Conservation (phyloP, 2,797 vertebrate species). For the Thalassophryne amazonica region DNA sequence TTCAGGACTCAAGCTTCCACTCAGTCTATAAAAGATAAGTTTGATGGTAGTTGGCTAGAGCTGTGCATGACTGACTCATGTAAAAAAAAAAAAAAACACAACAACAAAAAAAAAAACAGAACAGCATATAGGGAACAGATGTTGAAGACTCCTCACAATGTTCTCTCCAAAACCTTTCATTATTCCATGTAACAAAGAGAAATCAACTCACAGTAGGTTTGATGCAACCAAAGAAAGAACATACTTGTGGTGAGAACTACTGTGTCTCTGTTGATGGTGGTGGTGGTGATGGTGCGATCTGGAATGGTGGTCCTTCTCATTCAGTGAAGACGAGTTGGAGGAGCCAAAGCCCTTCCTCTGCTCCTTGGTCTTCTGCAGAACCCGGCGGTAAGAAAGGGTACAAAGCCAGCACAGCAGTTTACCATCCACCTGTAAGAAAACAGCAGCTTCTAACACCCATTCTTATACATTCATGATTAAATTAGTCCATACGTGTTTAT, state of each 20-base stretch:
- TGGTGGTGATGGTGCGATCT: slow-evolving; percentile 91
- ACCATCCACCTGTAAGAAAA: slow-evolving; percentile 87
- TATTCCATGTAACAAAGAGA: neutral
- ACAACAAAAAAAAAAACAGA: no score
- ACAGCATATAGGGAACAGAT: no score
- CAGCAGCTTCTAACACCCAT: neutral
- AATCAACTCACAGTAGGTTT: no score
- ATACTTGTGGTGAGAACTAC: slow-evolving; percentile 93
- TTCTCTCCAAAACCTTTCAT: neutral
- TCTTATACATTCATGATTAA: neutral
- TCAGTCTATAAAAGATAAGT: slow-evolving; percentile 79
- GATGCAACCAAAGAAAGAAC: slow-evolving; percentile 42
- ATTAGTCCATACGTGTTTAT: neutral
- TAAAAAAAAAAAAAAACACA: neutral
- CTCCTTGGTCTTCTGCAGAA: slow-evolving; percentile 98
- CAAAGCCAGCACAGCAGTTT: slow-evolving; percentile 98
- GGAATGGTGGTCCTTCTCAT: slow-evolving; percentile 96
- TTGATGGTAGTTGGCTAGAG: neutral
- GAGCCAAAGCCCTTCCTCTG: slow-evolving; percentile 95
- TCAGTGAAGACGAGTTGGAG: slow-evolving; percentile 91
- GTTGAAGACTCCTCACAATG: no score
- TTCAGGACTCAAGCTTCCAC: slow-evolving; percentile 93
- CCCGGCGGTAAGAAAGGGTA: slow-evolving; percentile 96
- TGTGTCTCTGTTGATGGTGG: slow-evolving; percentile 85
- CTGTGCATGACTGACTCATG: neutral